Conservation (phyloP, 2,888 invertebrate species). For the Melanchra persicariae region DNA sequence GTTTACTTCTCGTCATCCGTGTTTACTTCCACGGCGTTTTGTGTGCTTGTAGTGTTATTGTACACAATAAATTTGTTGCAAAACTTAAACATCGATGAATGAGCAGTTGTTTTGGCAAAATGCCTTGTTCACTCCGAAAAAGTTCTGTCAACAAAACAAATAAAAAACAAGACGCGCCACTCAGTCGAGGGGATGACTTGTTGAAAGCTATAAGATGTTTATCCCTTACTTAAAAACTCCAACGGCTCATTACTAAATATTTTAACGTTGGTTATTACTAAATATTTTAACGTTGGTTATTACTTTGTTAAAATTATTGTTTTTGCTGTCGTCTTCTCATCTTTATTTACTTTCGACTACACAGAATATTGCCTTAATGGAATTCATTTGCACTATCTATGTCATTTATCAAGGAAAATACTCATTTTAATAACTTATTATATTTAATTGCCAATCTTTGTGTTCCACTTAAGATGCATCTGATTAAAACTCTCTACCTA, state of each 20-base stretch:
- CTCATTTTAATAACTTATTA: slow-evolving; percentile 28
- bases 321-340: slow-evolving; percentile 9
- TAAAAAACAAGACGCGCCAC: slow-evolving; percentile 29
- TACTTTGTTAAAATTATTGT: slow-evolving; percentile 43
- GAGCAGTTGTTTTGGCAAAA: slow-evolving; percentile 58
- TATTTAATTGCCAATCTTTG: slow-evolving; percentile 35
- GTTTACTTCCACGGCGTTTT: slow-evolving; percentile 45
- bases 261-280: slow-evolving; percentile 50
- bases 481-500: slow-evolving; percentile 47
- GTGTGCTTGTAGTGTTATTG: slow-evolving; percentile 52
- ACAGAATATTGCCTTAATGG: slow-evolving; percentile 25
- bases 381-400: slow-evolving; percentile 41
- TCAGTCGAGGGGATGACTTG: slow-evolving; percentile 44
- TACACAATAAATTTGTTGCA: slow-evolving; percentile 55
- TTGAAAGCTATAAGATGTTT: slow-evolving; percentile 51
- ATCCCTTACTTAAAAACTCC: slow-evolving; percentile 34
- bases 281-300: slow-evolving; percentile 50
- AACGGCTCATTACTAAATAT: slow-evolving; percentile 47
- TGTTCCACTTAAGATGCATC: slow-evolving; percentile 33
- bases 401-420: slow-evolving; percentile 36
- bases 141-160: slow-evolving; percentile 39
- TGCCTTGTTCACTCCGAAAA: slow-evolving; percentile 44
- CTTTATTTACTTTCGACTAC: slow-evolving; percentile 24
- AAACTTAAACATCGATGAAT: slow-evolving; percentile 58
- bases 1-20: slow-evolving; percentile 55